These are phyloP conservation scores for Lepus europaeus DNA, from an alignment of 2,113 vertebrate genomes.

Conservation along the genomic window DNA sequence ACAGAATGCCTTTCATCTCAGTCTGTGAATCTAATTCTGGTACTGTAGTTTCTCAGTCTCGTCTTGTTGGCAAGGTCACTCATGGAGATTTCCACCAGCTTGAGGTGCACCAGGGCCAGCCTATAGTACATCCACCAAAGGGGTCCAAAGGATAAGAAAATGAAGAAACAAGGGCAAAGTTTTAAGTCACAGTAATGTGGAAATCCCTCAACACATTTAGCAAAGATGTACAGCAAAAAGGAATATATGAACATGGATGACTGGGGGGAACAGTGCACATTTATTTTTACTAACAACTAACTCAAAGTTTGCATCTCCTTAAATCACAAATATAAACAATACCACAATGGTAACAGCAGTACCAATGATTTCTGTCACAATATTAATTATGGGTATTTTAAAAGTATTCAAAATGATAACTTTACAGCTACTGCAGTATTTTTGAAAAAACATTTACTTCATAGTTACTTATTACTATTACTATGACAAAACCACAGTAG, in stretches of 20 bases:
- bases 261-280: background rate
- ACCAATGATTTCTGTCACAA: background rate
- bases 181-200: background rate
- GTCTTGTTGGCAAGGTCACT: slow-evolving; percentile 60
- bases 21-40: slow-evolving; percentile 29
- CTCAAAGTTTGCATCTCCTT: background rate
- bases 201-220: background rate
- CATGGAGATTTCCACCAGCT: slow-evolving; percentile 62
- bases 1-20: slow-evolving; percentile 69
- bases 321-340: background rate
- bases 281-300: slow-evolving; percentile 4
- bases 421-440: background rate
- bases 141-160: background rate
- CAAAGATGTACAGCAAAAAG: background rate
- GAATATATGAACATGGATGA: background rate
- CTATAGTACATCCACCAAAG: background rate
- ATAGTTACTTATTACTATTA: background rate
- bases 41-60: slow-evolving; percentile 62
- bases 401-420: background rate
- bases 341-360: background rate
- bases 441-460: slow-evolving; percentile 1
- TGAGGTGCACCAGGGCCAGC: background rate
- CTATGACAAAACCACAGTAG: background rate
- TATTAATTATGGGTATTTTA: background rate
- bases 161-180: background rate